Evolutionary conservation across 1,140 invertebrate genomes (phyloP).

Genomic region (Drosophila micromelanica): DNA sequence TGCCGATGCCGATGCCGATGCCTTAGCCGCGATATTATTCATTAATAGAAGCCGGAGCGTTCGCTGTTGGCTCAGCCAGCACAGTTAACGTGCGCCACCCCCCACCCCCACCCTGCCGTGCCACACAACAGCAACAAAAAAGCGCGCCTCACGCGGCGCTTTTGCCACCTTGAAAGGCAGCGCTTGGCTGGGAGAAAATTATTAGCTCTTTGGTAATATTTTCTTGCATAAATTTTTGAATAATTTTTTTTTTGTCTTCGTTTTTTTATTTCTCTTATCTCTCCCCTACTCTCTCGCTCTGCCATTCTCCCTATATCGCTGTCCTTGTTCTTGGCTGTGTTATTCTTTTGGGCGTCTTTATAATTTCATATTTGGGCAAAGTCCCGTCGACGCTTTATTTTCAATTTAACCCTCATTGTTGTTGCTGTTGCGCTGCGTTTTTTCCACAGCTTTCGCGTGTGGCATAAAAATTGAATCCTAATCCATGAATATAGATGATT

Average conservation of each 20-base stretch:
- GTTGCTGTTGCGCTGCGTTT: slow-evolving; percentile 31
- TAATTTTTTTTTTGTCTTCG: slow-evolving; percentile 55
- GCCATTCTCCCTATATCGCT: neutral
- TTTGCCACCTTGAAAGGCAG: slow-evolving; percentile 69
- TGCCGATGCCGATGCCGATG: slow-evolving; percentile 45
- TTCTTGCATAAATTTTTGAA: slow-evolving; percentile 84
- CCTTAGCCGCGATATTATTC: slow-evolving; percentile 80
- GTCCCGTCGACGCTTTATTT: slow-evolving; percentile 69
- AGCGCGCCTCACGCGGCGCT: slow-evolving; percentile 58
- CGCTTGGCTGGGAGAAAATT: slow-evolving; percentile 69
- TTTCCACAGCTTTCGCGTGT: slow-evolving; percentile 53
- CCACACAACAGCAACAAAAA: slow-evolving; percentile 3
- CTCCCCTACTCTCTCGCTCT: neutral
- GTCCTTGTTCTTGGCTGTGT: slow-evolving; percentile 10
- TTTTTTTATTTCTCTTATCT: slow-evolving; percentile 13
- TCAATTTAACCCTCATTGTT: slow-evolving; percentile 82
- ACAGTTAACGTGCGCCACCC: slow-evolving; percentile 23
- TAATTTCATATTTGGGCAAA: slow-evolving; percentile 52
- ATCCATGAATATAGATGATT: slow-evolving; percentile 85
- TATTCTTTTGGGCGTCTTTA: slow-evolving; percentile 34
- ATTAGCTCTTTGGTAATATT: slow-evolving; percentile 84
- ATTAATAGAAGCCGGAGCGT: slow-evolving; percentile 72
- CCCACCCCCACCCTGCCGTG: neutral
- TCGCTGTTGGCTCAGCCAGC: slow-evolving; percentile 19
- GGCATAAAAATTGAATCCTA: slow-evolving; percentile 84